Evolutionary conservation across 2,888 invertebrate species (phyloP), one percentile per base, ranked within the genome.

Genomic region (Trichogramma evanescens): DNA sequence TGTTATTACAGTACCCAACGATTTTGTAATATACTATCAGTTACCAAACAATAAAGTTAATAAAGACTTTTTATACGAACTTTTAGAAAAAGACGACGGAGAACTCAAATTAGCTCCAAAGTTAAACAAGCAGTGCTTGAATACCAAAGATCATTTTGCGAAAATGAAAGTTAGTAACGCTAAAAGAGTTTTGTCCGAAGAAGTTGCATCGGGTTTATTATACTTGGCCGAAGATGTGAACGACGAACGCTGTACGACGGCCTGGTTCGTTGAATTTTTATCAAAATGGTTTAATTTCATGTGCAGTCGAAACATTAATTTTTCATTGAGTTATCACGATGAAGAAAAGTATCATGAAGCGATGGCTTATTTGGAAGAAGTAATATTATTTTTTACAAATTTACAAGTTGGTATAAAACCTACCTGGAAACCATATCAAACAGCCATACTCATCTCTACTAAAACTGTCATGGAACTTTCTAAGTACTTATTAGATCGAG

Each of bases 111-210:
- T 59, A 59, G 40, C 64, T 8, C 64, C 64, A 9, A 61, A 61
- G 53, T 43, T 64, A 13, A n/a, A 26, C 1, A 13, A 44, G 6
- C 56, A 50, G 5, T 44, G 46, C 13, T 48, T 63, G n/a, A 48
- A 59, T 26, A 26, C 41, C 10, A 44, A 48, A n/a, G 59, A 45
- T 41, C 56, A 55, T 39, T 64, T 64, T 49, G 3, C 39, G 39
- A 62, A 62, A 60, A 65, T 65, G 58, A 52, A 55, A 10, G 59
- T 65, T 6, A 58, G 42, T 45, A 51, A 13, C 13, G 56, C 63
- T 8, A 51, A 43, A 9, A 39, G 38, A 43, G 46, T 62, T 40
- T 49, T 59, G 5, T 50, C 26, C 43, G 45, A 6, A 4, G 40
- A 42, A 6, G 44, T 50, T 6, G 40, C 40, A 40, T 9, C 55